A percentile compares a stretch with the other conserved stretches of the same genome.
Conservation (phyloP, 1,140 invertebrate species). For the Neodiprion virginianus region DNA sequence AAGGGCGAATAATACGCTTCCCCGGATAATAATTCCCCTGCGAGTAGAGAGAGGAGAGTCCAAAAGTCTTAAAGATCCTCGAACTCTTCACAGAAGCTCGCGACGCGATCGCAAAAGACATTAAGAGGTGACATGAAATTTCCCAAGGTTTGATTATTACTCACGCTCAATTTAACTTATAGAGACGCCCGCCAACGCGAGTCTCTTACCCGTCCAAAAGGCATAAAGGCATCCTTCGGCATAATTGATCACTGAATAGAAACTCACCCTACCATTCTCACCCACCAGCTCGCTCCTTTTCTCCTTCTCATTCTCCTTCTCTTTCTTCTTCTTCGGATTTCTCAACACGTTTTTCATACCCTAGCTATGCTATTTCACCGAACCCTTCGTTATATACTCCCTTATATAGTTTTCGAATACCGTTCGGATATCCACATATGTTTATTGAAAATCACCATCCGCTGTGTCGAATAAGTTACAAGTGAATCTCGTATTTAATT, state of each 20-base stretch:
- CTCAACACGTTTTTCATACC: too few species aligned
- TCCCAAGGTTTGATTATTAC: constrained; percentile 43
- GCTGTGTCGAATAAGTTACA: too few species aligned
- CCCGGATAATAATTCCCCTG: neutral
- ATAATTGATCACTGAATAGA: constrained; percentile 45
- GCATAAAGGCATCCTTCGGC: constrained; percentile 36
- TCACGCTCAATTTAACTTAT: constrained; percentile 49
- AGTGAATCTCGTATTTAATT: too few species aligned
- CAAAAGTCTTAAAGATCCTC: neutral
- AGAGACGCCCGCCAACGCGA: constrained; percentile 26
- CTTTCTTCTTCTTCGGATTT: neutral
- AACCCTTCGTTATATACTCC: too few species aligned
- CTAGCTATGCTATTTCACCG: too few species aligned
- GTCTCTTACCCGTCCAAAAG: constrained; percentile 31
- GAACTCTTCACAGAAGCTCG: neutral
- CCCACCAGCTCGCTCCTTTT: neutral
- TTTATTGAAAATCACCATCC: too few species aligned
- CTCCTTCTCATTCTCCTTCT: constrained; percentile 1
- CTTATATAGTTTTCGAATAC: too few species aligned
- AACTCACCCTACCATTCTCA: constrained; percentile 12
- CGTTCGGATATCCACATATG: too few species aligned
- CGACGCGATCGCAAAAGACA: constrained; percentile 22
- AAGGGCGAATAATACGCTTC: neutral
- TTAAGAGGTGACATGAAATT: constrained; percentile 32
- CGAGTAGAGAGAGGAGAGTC: neutral